phyloP scores from a whole-genome alignment of 2,888 invertebrate species.

The Agonopterix alstromeriana region DNA sequence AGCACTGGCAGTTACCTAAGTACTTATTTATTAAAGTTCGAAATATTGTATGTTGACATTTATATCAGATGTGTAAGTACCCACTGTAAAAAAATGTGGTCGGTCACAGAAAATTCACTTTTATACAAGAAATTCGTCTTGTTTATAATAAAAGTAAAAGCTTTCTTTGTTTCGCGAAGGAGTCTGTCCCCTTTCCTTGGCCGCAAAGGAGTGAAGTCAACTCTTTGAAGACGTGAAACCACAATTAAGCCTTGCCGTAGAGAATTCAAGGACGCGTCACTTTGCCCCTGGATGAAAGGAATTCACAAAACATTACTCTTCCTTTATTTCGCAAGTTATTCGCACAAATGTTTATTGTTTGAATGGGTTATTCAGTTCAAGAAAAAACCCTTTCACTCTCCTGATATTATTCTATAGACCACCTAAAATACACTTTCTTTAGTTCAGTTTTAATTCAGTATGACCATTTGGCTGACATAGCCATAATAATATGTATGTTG shows the following conservation, averaged over 20 bases:
- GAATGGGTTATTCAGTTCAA: constrained; percentile 36
- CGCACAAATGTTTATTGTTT: constrained; percentile 44
- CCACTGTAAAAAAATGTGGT: too few relatives aligned
- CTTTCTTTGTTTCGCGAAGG: constrained; percentile 51
- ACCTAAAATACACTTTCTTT: too few relatives aligned
- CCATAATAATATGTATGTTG: too few relatives aligned
- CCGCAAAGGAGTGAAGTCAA: constrained; percentile 61
- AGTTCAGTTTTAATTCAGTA: too few relatives aligned
- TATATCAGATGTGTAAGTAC: too few relatives aligned
- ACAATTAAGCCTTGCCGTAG: constrained; percentile 69
- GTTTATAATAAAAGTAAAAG: constrained; percentile 47
- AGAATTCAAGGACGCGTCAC: constrained; percentile 66
- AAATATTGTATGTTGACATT: too few relatives aligned
- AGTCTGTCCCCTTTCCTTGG: constrained; percentile 25
- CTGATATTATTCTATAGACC: too few relatives aligned
- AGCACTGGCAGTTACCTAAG: too few relatives aligned
- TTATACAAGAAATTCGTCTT: constrained; percentile 20
- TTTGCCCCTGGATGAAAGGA: constrained; percentile 54
- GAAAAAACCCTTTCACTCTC: constrained; percentile 37
- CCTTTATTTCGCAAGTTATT: constrained; percentile 47
- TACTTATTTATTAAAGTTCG: too few relatives aligned
- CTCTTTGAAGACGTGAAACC: constrained; percentile 71
- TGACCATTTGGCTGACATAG: too few relatives aligned
- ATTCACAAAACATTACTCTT: constrained; percentile 52
- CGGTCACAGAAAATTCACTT: too few relatives aligned